Conservation (phyloP, 2,888 invertebrate genomes). For the Trachelus iudaicus region DNA sequence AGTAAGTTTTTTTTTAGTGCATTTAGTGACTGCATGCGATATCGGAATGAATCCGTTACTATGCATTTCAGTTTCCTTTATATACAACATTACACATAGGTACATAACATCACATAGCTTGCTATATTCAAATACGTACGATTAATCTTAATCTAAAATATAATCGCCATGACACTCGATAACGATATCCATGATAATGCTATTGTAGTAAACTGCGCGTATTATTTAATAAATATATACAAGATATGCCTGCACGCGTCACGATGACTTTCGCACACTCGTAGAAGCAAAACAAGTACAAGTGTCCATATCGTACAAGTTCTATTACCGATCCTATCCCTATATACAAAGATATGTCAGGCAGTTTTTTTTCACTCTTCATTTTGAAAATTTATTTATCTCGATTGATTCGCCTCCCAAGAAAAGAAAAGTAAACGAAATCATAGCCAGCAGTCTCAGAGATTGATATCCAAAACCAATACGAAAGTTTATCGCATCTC, state of each 20-base stretch:
- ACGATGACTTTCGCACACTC: background rate
- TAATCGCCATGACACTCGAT: constrained; percentile 26
- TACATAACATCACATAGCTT: constrained; percentile 65
- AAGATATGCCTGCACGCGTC: constrained; percentile 29
- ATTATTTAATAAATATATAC: constrained; percentile 34
- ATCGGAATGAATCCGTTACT: constrained; percentile 21
- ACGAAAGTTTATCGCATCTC: background rate
- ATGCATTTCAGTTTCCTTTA: constrained; percentile 52
- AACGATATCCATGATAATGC: constrained; percentile 38
- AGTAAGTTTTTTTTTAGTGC: background rate
- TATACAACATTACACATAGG: constrained; percentile 61
- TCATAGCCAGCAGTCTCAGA: background rate
- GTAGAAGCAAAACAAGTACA: background rate
- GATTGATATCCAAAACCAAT: background rate
- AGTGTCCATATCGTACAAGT: background rate
- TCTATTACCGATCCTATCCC: background rate
- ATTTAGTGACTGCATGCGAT: background rate
- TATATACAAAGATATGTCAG: constrained; percentile 4
- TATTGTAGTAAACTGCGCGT: constrained; percentile 31
- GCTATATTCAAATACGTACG: constrained; percentile 53
- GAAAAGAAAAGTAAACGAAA: background rate
- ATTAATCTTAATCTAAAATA: constrained; percentile 33
- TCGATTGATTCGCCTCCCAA: background rate
- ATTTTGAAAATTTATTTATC: background rate
- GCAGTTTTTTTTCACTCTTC: background rate